Evolutionary conservation across 1,140 invertebrate species (phyloP).

Genomic region (Phymastichus coffea): DNA sequence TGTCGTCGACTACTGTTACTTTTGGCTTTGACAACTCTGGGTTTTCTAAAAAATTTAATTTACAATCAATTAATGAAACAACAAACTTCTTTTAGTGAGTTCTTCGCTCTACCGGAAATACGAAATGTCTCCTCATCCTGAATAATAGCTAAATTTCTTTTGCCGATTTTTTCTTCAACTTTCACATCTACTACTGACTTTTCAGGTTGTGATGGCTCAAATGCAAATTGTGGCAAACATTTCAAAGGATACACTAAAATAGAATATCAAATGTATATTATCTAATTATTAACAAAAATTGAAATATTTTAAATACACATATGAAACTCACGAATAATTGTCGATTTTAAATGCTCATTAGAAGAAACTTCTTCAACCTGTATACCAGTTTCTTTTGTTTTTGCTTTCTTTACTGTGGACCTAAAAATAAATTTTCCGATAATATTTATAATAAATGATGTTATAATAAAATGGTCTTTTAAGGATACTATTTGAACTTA

Average conservation of each 20-base stretch:
- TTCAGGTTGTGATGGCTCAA: conserved; percentile 41
- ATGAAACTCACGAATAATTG: conserved; percentile 14
- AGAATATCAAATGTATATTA: conserved; percentile 12
- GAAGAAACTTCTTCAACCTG: conserved; percentile 26
- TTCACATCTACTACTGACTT: conserved; percentile 48
- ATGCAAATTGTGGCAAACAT: conserved; percentile 43
- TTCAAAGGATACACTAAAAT: conserved; percentile 42
- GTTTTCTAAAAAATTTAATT: conserved; percentile 43
- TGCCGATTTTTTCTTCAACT: conserved; percentile 46
- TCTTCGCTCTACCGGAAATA: conserved; percentile 45
- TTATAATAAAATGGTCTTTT: too few species aligned
- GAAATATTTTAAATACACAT: background rate
- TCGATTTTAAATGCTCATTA: conserved; percentile 15
- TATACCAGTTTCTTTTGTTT: conserved; percentile 30
- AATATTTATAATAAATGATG: too few species aligned
- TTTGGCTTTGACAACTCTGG: conserved; percentile 50
- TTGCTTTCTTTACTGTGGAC: conserved; percentile 13
- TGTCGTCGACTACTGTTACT: conserved; percentile 41
- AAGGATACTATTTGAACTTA: too few species aligned
- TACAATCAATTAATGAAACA: background rate
- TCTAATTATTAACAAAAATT: background rate
- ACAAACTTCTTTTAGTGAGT: conserved; percentile 4
- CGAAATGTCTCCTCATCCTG: conserved; percentile 47
- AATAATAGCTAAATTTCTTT: conserved; percentile 49
- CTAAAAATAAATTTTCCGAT: too few species aligned